Conservation (phyloP, 2,113 vertebrate species). For the Pterocles burchelli region DNA sequence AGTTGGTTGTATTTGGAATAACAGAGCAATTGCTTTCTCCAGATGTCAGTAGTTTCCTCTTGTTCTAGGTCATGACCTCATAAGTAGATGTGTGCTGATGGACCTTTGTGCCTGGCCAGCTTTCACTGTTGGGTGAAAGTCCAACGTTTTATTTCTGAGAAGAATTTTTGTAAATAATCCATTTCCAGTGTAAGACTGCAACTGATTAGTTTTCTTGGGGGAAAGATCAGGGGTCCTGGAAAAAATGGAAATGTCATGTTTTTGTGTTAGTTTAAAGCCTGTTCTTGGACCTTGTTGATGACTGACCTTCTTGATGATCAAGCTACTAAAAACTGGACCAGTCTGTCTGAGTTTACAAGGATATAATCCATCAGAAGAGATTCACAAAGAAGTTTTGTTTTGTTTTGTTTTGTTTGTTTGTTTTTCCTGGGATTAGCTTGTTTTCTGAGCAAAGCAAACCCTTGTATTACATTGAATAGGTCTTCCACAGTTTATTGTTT, state of each 20-base stretch:
- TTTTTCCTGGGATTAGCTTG: background rate
- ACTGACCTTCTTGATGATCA: background rate
- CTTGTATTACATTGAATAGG: background rate
- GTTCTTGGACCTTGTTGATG: background rate
- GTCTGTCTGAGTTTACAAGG: background rate
- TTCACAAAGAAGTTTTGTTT: background rate
- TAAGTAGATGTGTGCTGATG: background rate
- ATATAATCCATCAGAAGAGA: background rate
- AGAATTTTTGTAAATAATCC: background rate
- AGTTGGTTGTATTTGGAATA: background rate
- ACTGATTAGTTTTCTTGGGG: background rate
- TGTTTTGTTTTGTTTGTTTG: background rate
- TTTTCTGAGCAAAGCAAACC: constrained; percentile 1
- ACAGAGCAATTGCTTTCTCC: background rate
- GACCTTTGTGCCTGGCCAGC: background rate
- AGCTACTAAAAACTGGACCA: background rate
- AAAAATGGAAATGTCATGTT: background rate
- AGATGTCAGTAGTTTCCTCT: background rate
- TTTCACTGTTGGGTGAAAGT: background rate
- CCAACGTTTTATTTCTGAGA: background rate
- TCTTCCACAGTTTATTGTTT: background rate
- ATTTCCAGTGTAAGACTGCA: background rate
- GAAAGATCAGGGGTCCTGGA: background rate
- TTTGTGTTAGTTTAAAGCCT: background rate
- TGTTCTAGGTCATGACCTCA: background rate